These are phyloP conservation scores for Manis crassicaudata DNA, from an alignment of 2,797 vertebrate species.

Conservation along the genomic window DNA sequence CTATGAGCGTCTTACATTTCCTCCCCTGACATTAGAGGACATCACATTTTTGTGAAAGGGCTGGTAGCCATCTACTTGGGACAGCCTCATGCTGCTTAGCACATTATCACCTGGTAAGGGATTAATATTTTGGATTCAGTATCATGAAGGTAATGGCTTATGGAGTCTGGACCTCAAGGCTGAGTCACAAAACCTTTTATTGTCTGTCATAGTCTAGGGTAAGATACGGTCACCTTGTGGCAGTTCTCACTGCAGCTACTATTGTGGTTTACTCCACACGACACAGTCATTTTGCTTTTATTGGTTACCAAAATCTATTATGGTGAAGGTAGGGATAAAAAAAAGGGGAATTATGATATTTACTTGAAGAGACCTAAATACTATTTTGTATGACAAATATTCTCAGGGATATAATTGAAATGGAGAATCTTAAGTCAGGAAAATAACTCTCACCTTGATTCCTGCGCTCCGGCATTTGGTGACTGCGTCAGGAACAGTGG, in stretches of 20 bases:
- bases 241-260: background rate
- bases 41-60: background rate
- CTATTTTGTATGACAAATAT: background rate
- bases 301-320: background rate
- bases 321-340: background rate
- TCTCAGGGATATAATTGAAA: background rate
- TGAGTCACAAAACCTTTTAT: conserved; percentile 11
- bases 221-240: background rate
- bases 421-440: background rate
- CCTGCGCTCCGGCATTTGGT: conserved; percentile 89
- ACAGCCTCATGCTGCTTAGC: background rate
- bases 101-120: background rate
- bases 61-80: background rate
- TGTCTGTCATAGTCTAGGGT: background rate
- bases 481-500: conserved; percentile 89
- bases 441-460: conserved; percentile 85
- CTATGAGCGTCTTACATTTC: background rate
- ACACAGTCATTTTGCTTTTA: background rate
- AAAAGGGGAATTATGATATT: background rate
- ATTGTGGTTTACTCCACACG: background rate
- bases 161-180: background rate
- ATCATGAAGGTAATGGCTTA: conserved; percentile 8
- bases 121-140: background rate
- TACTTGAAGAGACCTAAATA: conserved; percentile 18
- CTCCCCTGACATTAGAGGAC: background rate